Base-by-base conservation (phyloP, 2,113 vertebrate species). In the Ceyx cyanopectus region DNA sequence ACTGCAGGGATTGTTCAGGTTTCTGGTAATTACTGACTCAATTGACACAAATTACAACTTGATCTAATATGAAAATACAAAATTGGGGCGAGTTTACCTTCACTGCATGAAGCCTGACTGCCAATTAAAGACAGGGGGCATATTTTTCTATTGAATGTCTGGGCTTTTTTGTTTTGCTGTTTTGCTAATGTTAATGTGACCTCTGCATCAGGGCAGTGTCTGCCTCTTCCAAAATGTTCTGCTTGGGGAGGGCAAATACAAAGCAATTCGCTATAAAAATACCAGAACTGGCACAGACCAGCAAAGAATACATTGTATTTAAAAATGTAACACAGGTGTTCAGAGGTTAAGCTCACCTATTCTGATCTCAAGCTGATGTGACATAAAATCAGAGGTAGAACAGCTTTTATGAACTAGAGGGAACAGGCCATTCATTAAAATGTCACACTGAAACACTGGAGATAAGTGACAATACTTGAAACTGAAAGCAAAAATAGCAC, bases 341-440 rank as follows among this genome's bases (percentile, higher is more conserved):
- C 62, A 63, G 61, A 89, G 43, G 51, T 86, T 75, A 80, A 87
- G 24, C 78, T 96, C 62, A 87, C 78, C 66, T 95, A 72, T 93
- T 89, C 74, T 82, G 10, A 26, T 95, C 75, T 89, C 70, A 78
- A 81, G 81, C 34, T 81, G 94, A 93, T 70, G 72, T 54, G 34
- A 78, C 81, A 75, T 63, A 84, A 87, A 92, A 87, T 79, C 70
- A 63, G 74, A 89, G 62, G 63, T 54, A 91, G 78, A 84, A 89
- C n/a, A 89, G 66, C 85, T 89, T 84, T 90, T 95, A 69, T 63
- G 78, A 92, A 67, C 66, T 0, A 2, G 74, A 92, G 62, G 70
- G 56, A 92, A 81, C 66, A 89, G 32, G 57, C 57, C 85, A 70
- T 94, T 95, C 78, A 85, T 89, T 94, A 89, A 94, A 92, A 89